Evolutionary conservation across 1,140 invertebrate species (phyloP).

Genomic region (Hypsibius dujardini): DNA sequence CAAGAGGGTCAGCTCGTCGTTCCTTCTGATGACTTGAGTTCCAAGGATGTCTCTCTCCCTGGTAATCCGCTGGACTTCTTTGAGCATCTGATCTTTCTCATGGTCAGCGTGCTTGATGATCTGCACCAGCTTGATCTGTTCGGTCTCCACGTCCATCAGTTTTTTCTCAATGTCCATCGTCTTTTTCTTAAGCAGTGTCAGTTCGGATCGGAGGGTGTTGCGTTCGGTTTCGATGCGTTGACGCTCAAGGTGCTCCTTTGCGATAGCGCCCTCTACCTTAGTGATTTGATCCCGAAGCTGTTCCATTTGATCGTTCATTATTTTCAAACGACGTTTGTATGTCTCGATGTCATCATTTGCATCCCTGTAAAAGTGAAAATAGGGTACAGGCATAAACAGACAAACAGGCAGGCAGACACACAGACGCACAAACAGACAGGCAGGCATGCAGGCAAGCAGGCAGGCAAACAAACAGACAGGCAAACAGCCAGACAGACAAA

Average conservation of each 20-base stretch:
- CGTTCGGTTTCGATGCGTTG: constrained; percentile 51
- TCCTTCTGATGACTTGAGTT: constrained; percentile 50
- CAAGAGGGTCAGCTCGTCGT: constrained; percentile 51
- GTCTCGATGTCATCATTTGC: constrained; percentile 9
- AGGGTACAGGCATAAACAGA: too few species aligned
- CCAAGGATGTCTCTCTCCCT: constrained; percentile 47
- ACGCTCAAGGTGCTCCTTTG: constrained; percentile 44
- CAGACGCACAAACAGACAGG: too few species aligned
- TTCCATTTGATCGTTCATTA: constrained; percentile 46
- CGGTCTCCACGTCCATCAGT: constrained; percentile 39
- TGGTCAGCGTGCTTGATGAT: constrained; percentile 26
- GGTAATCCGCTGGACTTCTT: constrained; percentile 9
- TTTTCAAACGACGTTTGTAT: constrained; percentile 39
- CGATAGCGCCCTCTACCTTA: constrained; percentile 43
- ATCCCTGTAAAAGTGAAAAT: neutral
- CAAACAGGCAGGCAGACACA: too few species aligned
- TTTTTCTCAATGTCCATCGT: constrained; percentile 38
- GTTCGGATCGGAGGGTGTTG: constrained; percentile 41
- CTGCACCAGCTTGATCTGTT: constrained; percentile 38
- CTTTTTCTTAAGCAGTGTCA: constrained; percentile 33
- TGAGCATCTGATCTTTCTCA: constrained; percentile 17
- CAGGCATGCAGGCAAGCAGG: too few species aligned
- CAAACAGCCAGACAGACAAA: too few species aligned
- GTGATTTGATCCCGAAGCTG: constrained; percentile 51
- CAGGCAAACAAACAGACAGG: too few species aligned